Percentiles rank a stretch among this genome's conserved stretches.
Evolutionary conservation across 2,113 vertebrate species (phyloP).

Genomic region (Cyprinodon variegatus): DNA sequence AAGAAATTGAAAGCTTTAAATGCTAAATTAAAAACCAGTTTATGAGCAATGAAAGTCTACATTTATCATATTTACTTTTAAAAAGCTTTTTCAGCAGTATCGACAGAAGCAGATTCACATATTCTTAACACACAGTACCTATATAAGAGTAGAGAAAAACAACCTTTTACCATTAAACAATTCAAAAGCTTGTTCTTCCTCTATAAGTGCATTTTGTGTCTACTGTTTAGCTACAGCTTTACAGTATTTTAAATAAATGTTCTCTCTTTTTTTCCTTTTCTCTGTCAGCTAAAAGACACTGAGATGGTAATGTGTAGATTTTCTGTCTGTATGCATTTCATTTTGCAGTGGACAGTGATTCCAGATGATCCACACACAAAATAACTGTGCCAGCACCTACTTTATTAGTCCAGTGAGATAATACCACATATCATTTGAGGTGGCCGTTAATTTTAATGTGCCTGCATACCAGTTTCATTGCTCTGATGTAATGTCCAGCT

Average conservation of each 20-base stretch:
- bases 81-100: constrained; percentile 17
- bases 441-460: constrained; percentile 51
- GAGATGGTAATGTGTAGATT: constrained; percentile 25
- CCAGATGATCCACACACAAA: constrained; percentile 46
- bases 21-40: constrained; percentile 44
- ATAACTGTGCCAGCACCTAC: constrained; percentile 41
- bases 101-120: constrained; percentile 20
- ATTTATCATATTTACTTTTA: constrained; percentile 20
- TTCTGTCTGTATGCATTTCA: constrained; percentile 36
- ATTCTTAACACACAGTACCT: constrained; percentile 5
- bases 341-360: constrained; percentile 30
- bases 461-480: constrained; percentile 19
- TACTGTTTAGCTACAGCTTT: constrained; percentile 7
- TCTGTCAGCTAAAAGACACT: constrained; percentile 23
- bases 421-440: constrained; percentile 60
- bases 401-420: constrained; percentile 62
- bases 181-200: background rate
- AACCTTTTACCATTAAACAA: background rate
- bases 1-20: constrained; percentile 54
- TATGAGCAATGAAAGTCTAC: constrained; percentile 22
- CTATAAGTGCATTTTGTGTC: background rate
- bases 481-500: constrained; percentile 22
- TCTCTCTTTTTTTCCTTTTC: constrained; percentile 4
- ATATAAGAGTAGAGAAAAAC: constrained; percentile 10
- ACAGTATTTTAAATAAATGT: no score